These are phyloP conservation scores for Limonius californicus DNA, from an alignment of 1,140 invertebrate species.

Conservation along the genomic window DNA sequence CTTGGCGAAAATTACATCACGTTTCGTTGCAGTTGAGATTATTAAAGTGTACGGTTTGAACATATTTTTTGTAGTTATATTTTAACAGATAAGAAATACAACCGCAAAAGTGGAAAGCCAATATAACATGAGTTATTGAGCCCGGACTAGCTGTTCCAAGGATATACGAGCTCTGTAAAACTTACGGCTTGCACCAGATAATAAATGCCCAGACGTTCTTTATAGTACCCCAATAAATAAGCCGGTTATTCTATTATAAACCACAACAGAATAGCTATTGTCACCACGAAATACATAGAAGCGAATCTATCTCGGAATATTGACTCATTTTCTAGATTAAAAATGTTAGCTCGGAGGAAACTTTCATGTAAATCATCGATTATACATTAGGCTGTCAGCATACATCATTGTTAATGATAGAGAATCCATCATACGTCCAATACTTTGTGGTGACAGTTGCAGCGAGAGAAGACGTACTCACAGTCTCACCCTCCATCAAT, in stretches of 20 bases:
- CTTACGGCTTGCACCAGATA: slow-evolving; percentile 34
- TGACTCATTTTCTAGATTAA: slow-evolving; percentile 1
- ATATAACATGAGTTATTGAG: slow-evolving; percentile 33
- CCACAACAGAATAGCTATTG: slow-evolving; percentile 31
- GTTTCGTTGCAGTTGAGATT: too few species aligned
- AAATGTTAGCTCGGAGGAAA: not conserved
- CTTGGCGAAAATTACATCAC: too few species aligned
- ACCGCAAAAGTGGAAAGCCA: slow-evolving; percentile 17
- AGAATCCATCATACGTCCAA: slow-evolving; percentile 37
- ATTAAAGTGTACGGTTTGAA: too few species aligned
- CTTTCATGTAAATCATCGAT: slow-evolving; percentile 11
- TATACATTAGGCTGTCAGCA: slow-evolving; percentile 17
- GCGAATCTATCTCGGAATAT: not conserved
- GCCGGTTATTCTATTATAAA: slow-evolving; percentile 41
- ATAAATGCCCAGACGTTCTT: slow-evolving; percentile 41
- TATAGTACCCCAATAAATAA: slow-evolving; percentile 41
- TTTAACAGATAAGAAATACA: not conserved
- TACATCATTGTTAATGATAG: slow-evolving; percentile 21
- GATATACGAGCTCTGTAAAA: slow-evolving; percentile 36
- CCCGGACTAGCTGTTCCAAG: slow-evolving; percentile 31
- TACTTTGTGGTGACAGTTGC: slow-evolving; percentile 40
- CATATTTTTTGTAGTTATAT: not conserved
- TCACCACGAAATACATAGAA: slow-evolving; percentile 19
- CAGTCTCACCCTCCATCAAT: slow-evolving; percentile 30
- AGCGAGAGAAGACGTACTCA: slow-evolving; percentile 39